Percentiles rank a stretch among this genome's conserved stretches.
These are phyloP conservation scores for Gryon sp. DNA, from an alignment of 1,140 invertebrate genomes.

Conservation along the genomic window DNA sequence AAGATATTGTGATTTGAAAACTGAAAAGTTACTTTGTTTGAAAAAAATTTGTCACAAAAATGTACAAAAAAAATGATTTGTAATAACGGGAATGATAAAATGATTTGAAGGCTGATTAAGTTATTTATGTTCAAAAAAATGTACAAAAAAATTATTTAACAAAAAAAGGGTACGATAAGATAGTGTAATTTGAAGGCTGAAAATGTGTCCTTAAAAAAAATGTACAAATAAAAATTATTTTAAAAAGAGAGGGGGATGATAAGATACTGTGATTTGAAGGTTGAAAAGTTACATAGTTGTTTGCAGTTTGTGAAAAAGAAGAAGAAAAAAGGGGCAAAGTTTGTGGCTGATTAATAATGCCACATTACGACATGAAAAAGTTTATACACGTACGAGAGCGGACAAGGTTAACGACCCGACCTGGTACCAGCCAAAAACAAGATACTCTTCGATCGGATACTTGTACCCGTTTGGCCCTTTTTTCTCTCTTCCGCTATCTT, in stretches of 20 bases:
- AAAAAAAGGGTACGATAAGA: no score
- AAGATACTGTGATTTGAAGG: conserved; percentile 1
- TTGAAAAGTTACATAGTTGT: conserved; percentile 31
- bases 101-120: no score
- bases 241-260: neutral
- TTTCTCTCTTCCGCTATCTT: neutral
- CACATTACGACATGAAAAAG: conserved; percentile 49
- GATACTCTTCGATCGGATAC: conserved; percentile 51
- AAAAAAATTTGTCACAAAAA: no score
- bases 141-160: no score
- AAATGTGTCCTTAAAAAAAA: no score
- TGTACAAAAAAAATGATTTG: no score
- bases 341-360: conserved; percentile 45
- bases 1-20: no score
- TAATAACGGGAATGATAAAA: no score
- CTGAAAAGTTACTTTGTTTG: no score
- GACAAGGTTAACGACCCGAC: conserved; percentile 51
- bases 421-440: conserved; percentile 57
- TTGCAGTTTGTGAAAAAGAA: neutral
- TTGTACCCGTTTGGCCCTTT: conserved; percentile 34
- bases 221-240: no score
- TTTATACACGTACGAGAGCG: conserved; percentile 44
- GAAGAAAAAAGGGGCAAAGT: conserved; percentile 14
- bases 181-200: no score
- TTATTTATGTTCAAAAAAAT: no score